Conservation (phyloP, 2,797 vertebrate species). For the Mastacembelus armatus region DNA sequence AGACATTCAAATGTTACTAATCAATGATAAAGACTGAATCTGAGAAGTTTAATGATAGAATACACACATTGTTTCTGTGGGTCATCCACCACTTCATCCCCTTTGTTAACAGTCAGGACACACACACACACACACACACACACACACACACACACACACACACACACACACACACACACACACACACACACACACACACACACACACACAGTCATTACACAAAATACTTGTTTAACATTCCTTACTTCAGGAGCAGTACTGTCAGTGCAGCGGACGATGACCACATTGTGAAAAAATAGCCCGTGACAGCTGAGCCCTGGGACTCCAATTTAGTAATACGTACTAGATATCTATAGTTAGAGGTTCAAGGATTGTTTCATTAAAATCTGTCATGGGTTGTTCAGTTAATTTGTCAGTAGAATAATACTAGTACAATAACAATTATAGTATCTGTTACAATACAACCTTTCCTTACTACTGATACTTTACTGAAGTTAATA, state of each 20-base stretch:
- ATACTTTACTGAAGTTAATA: no score
- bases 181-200: conserved; percentile 1
- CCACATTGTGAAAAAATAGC: conserved; percentile 48
- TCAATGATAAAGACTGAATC: no score
- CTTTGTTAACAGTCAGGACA: no score
- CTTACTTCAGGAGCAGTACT: neutral
- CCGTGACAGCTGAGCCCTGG: conserved; percentile 27
- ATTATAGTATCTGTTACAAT: no score
- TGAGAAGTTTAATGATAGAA: no score
- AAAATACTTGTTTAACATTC: no score
- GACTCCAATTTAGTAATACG: neutral
- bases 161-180: neutral
- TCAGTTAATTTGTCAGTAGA: neutral
- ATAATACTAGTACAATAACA: no score
- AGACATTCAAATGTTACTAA: neutral
- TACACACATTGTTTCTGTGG: no score
- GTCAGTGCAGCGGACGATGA: conserved; percentile 20
- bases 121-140: no score
- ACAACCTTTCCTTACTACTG: no score
- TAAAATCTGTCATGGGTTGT: neutral
- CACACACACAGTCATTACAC: neutral
- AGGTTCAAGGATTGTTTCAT: neutral
- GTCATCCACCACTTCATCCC: no score
- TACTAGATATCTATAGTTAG: neutral
- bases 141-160: no score